Conservation (phyloP, 1,140 invertebrate species). For the Leptinotarsa lineolata region DNA sequence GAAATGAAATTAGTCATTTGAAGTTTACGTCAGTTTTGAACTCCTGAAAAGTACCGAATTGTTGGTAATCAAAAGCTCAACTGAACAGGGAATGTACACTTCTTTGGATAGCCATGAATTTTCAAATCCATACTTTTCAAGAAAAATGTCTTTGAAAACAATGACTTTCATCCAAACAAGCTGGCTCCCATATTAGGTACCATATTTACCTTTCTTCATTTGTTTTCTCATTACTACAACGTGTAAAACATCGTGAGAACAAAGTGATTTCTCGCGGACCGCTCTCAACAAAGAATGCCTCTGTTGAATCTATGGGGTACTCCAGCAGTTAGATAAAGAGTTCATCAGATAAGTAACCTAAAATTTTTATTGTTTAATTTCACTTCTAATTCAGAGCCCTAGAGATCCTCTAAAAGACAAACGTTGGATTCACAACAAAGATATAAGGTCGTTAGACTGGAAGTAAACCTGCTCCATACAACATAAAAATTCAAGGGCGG, state of each 20-base stretch:
- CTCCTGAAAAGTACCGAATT: too few relatives aligned
- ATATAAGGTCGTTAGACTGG: constrained; percentile 41
- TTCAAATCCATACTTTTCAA: too few relatives aligned
- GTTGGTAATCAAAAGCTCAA: too few relatives aligned
- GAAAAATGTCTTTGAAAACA: too few relatives aligned
- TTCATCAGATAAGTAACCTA: neutral
- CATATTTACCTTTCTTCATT: neutral
- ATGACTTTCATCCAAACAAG: too few relatives aligned
- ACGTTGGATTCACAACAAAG: constrained; percentile 39
- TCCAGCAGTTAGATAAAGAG: neutral
- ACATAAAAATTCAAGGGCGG: constrained; percentile 37
- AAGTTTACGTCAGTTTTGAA: too few relatives aligned
- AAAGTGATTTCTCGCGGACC: neutral
- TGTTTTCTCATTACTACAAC: neutral
- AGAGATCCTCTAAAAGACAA: constrained; percentile 42
- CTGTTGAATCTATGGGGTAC: neutral
- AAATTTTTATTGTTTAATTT: constrained; percentile 18
- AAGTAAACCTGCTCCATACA: constrained; percentile 43
- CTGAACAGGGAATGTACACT: too few relatives aligned
- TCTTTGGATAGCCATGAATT: too few relatives aligned
- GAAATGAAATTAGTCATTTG: too few relatives aligned
- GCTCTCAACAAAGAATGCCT: neutral
- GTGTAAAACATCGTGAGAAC: neutral
- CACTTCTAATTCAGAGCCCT: constrained; percentile 15
- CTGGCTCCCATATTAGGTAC: too few relatives aligned